phyloP scores from a whole-genome alignment of 2,888 invertebrate species.

The Drosophila barbarae region DNA sequence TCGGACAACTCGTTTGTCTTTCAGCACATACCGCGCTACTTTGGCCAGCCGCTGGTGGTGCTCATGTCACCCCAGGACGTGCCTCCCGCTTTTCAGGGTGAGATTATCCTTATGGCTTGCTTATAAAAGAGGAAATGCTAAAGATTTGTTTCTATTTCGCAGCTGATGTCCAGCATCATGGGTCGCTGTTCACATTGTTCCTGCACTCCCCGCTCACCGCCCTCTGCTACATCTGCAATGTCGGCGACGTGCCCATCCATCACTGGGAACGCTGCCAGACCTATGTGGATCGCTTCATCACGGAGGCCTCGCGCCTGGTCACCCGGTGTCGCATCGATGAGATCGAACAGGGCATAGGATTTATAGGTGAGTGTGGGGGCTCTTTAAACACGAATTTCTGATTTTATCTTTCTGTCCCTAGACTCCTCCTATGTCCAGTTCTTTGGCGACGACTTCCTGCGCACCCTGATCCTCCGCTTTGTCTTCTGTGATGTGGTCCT shows the following conservation, averaged over 20 bases:
- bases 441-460: slow-evolving; percentile 96
- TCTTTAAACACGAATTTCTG: fast-evolving
- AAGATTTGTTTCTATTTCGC: slow-evolving; percentile 9
- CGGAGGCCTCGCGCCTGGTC: slow-evolving; percentile 91
- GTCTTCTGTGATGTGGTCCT: slow-evolving; percentile 96
- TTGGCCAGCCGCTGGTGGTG: slow-evolving; percentile 95
- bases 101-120: neutral
- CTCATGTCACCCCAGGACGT: slow-evolving; percentile 96
- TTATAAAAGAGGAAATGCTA: no score
- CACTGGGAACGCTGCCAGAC: slow-evolving; percentile 95
- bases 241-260: slow-evolving; percentile 90
- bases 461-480: slow-evolving; percentile 92
- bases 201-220: slow-evolving; percentile 96
- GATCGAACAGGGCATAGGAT: slow-evolving; percentile 80
- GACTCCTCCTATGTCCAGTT: slow-evolving; percentile 89
- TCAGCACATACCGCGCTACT: slow-evolving; percentile 93
- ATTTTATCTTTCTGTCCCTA: slow-evolving; percentile 68
- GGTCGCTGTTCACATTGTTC: slow-evolving; percentile 96
- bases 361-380: slow-evolving; percentile 73
- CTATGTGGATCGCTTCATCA: slow-evolving; percentile 92
- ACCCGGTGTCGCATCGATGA: slow-evolving; percentile 90
- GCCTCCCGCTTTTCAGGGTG: slow-evolving; percentile 91
- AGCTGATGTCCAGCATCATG: slow-evolving; percentile 90
- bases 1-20: slow-evolving; percentile 97
- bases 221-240: slow-evolving; percentile 94